phyloP scores from a whole-genome alignment of 2,888 invertebrate genomes.

The Callinectes sapidus region DNA sequence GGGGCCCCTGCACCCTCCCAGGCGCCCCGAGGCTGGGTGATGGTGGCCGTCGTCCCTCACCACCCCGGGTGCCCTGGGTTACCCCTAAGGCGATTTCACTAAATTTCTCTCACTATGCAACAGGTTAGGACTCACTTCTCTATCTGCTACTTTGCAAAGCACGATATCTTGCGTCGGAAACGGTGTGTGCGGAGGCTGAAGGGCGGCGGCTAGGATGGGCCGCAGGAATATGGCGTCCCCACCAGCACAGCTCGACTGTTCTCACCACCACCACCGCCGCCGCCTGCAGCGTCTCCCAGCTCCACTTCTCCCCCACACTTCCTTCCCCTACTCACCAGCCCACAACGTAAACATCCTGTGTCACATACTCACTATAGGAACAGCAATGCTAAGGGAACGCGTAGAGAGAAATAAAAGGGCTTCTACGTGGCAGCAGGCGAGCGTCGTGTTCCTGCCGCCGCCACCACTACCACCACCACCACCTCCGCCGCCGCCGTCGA shows the following conservation, averaged over 20 bases:
- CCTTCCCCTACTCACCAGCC: slow-evolving; percentile 42
- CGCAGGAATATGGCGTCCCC: slow-evolving; percentile 56
- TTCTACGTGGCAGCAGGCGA: slow-evolving; percentile 53
- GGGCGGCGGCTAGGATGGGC: slow-evolving; percentile 24
- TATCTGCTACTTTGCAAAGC: not conserved
- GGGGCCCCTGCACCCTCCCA: slow-evolving; percentile 44
- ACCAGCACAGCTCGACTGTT: not conserved
- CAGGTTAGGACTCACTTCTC: slow-evolving; percentile 48
- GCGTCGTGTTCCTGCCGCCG: slow-evolving; percentile 52
- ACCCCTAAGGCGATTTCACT: slow-evolving; percentile 40
- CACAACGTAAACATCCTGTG: slow-evolving; percentile 31
- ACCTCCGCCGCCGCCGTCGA: slow-evolving; percentile 62
- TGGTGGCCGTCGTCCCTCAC: slow-evolving; percentile 47
- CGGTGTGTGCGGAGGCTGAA: slow-evolving; percentile 14
- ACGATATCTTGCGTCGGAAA: not conserved
- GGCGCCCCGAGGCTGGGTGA: slow-evolving; percentile 40
- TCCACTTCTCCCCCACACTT: slow-evolving; percentile 32
- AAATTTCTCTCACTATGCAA: slow-evolving; percentile 37
- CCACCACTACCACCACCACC: slow-evolving; percentile 43
- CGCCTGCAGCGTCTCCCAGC: slow-evolving; percentile 57
- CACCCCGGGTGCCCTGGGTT: slow-evolving; percentile 38
- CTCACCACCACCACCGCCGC: slow-evolving; percentile 55
- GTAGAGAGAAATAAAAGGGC: slow-evolving; percentile 20
- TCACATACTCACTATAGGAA: not conserved
- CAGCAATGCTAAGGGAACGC: not conserved